These are phyloP conservation scores for Streblospio benedicti DNA, from an alignment of 1,140 invertebrate species.

Conservation along the genomic window DNA sequence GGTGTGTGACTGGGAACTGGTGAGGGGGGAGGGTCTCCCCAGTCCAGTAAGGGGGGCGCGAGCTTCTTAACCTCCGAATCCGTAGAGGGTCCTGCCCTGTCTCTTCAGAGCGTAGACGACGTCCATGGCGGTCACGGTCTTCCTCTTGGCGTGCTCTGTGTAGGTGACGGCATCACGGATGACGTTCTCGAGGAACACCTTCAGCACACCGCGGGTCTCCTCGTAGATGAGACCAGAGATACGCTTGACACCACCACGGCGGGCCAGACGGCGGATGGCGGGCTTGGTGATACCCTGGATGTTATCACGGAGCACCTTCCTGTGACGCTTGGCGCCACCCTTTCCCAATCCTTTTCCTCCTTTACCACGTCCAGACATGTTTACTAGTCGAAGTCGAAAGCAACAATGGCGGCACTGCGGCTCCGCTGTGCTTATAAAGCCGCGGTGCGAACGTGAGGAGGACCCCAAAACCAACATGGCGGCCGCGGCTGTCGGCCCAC, in stretches of 20 bases:
- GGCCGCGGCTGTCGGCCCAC: too few species aligned
- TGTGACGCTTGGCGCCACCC: slow-evolving; percentile 40
- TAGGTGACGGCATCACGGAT: slow-evolving; percentile 82
- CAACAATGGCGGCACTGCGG: too few species aligned
- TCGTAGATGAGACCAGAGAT: slow-evolving; percentile 67
- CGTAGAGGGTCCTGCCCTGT: slow-evolving; percentile 62
- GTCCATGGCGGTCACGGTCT: slow-evolving; percentile 77
- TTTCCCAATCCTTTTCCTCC: slow-evolving; percentile 40
- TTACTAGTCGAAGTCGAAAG: too few species aligned
- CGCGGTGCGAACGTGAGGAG: too few species aligned
- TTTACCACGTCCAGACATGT: slow-evolving; percentile 40
- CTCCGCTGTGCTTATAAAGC: too few species aligned
- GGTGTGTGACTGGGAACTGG: background rate
- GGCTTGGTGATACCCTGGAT: slow-evolving; percentile 66
- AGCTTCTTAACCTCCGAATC: slow-evolving; percentile 57
- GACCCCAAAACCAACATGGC: too few species aligned
- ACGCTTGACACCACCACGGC: slow-evolving; percentile 64
- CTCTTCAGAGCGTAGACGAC: slow-evolving; percentile 76
- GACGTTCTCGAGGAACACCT: slow-evolving; percentile 72
- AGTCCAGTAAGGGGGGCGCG: too few species aligned
- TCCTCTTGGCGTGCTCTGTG: slow-evolving; percentile 72
- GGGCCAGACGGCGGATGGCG: slow-evolving; percentile 57
- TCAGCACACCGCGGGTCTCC: slow-evolving; percentile 62
- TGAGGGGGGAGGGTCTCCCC: background rate
- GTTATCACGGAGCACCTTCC: slow-evolving; percentile 57